Conservation (phyloP, 2,797 vertebrate genomes). For the Brotula barbata region DNA sequence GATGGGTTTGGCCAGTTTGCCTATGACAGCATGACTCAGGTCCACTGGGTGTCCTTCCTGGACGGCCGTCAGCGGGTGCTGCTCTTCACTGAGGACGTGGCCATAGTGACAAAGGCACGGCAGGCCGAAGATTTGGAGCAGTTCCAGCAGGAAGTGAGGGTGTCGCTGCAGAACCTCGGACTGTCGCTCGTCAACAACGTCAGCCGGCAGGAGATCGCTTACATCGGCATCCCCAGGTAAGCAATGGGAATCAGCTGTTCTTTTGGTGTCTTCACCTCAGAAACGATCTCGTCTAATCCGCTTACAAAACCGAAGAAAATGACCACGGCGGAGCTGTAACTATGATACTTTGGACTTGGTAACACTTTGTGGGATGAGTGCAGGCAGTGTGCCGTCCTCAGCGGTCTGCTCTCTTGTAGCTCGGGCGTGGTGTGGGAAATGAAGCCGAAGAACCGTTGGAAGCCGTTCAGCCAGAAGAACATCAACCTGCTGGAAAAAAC, state of each 20-base stretch:
- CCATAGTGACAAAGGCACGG: slow-evolving; percentile 88
- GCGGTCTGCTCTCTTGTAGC: slow-evolving; percentile 63
- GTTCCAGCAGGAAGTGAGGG: slow-evolving; percentile 86
- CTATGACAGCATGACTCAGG: slow-evolving; percentile 82
- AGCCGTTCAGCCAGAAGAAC: slow-evolving; percentile 91
- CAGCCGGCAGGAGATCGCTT: slow-evolving; percentile 90
- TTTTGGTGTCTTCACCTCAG: no score
- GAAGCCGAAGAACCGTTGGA: slow-evolving; percentile 93
- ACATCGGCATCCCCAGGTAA: slow-evolving; percentile 93
- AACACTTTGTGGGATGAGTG: no score
- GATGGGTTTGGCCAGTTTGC: slow-evolving; percentile 91
- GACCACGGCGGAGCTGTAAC: no score
- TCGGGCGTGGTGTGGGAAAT: slow-evolving; percentile 97
- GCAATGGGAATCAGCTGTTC: background rate
- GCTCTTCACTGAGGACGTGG: slow-evolving; percentile 93
- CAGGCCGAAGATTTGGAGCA: slow-evolving; percentile 96
- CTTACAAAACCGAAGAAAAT: no score
- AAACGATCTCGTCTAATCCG: no score
- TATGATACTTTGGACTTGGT: no score
- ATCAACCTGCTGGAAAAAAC: slow-evolving; percentile 88
- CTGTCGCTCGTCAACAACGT: slow-evolving; percentile 91
- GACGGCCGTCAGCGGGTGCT: slow-evolving; percentile 93
- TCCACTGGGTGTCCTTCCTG: slow-evolving; percentile 96
- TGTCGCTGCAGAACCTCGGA: slow-evolving; percentile 92
- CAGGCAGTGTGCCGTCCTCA: no score